Evolutionary conservation across 2,113 vertebrate species (phyloP), one percentile per base, ranked within the genome.

Genomic region (Protobothrops flavoviridis): DNA sequence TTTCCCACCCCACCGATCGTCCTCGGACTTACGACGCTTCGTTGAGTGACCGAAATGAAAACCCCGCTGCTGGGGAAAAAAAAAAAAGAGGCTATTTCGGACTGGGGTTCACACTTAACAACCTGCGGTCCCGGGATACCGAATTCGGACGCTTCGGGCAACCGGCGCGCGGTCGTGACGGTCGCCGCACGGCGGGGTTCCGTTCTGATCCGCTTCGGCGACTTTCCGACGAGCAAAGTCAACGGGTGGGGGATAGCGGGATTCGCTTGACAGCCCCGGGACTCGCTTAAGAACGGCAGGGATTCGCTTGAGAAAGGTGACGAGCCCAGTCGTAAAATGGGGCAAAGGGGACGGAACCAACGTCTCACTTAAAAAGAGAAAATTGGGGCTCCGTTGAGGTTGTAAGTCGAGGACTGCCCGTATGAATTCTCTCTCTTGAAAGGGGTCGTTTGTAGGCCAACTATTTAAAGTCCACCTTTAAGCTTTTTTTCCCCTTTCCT

Each of bases 1-100:
- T 9, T 48, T 1, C 48, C 1, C 6, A 48, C 48, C 48, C 48
- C 7, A 48, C 8, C 8, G 48, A 8, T 48, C 48, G 48, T 48
- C 29, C 61, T 69, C 29, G 0, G 5, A n/a, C 11, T n/a, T 69
- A 69, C 12, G n/a, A 69, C 0, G 29, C n/a, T n/a, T n/a, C 0
- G 1, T 69, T 69, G 5, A 69, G 12, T n/a, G 29, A n/a, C 12
- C 12, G 2, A 69, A 69, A 15, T 69, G 4, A 69, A 69, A 69
- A 69, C 0, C 0, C 26, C 26, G 4, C 26, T 29, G 26, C 1
- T 48, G 48, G 48, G 48, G 7, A 1, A 1, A 1, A 0, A 4
- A 29, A 29, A 61, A 29, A 29, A 29, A 3, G 8, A 48, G 48
- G 48, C 48, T 1, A 11, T 12, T 26, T 24, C 4, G 61, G 10